Base-by-base conservation (phyloP, 2,888 invertebrate genomes). In the Dermolepida albohirtum region DNA sequence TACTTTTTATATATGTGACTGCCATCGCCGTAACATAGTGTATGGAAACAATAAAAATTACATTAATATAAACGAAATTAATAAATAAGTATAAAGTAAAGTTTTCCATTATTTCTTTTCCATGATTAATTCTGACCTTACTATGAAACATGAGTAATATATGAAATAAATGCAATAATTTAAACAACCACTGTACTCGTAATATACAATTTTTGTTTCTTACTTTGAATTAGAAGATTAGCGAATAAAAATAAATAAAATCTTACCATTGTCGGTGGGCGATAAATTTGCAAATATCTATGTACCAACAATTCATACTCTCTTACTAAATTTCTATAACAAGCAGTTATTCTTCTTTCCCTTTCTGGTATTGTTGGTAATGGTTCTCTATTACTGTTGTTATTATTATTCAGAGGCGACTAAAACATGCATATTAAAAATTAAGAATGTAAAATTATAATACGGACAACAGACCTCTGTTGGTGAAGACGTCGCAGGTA, bases 251-350 rank as follows among this genome's bases (percentile, higher is more conserved):
- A 52, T 22, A 57, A 62, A 67, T 54, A 55, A 62, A 44, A 49
- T 72, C 76, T 77, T 78, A 85, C 85, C 78, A 84, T 85, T 40
- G 82, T 81, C 0, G 84, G 83, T 16, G 84, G 83, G 40, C 83
- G 75, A 57, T 84, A 84, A 5, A 84, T 80, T 63, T 85, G 83
- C 52, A 86, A 79, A 75, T 86, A 86, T 47, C 85, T 79, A 72
- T 85, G 84, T 16, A 86, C 85, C 5, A 86, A 77, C 41, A 83
- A 82, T 71, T 86, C 85, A 72, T 86, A 86, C 71, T 86, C 86
- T 66, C 84, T 82, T 1, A 86, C 84, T 69, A 86, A 80, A 73
- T 85, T 84, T 54, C 84, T 79, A 72, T 85, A 85, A 71, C 84
- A 84, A 47, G 81, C 78, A 10, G 84, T 83, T 52, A 86, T 85